Base-by-base conservation (phyloP, 2,888 invertebrate genomes). In the Apocheima hispidaria region DNA sequence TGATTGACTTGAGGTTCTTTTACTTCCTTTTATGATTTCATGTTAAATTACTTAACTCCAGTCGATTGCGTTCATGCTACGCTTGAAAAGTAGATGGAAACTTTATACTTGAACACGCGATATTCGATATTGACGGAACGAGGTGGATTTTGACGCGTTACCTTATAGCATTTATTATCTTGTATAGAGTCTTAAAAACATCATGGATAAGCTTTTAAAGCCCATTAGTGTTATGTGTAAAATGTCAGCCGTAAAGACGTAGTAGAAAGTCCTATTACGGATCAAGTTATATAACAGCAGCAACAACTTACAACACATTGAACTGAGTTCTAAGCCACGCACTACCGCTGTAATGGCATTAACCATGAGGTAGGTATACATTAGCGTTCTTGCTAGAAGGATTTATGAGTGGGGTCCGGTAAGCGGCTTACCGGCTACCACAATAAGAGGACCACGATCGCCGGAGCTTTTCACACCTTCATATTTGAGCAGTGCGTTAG, bases 391-490 rank as follows among this genome's bases (percentile, higher is more conserved):
- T 56, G 68, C 64, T 60, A 68, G 59, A 69, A 75, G 79, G 84
- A 84, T 90, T 90, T 90, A 88, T 81, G 81, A 79, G 81, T 81
- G 80, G 78, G 82, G 84, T 78, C 74, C 74, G 75, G 84, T 86
- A 87, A 88, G 87, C 86, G 84, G 92, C 90, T 90, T 88, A 90
- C 80, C 78, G 71, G 77, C 82, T 80, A 82, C 79, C 76, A 81
- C 86, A 90, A 88, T 86, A 88, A 86, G 84, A 85, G 74, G 76
- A 76, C 81, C 81, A 81, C 82, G 78, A 77, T 74, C 55, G 73
- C 75, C 71, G 74, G 76, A 76, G 85, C 90, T 92, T 92, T 92
- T 92, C 92, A 92, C 92, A 92, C 92, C 90, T 92, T 82, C 77
- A 79, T 92, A 87, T 92, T 92, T 92, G 91, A 78, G 74, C 74